Base-by-base conservation (phyloP, 2,113 vertebrate species). In the Podiceps cristatus region DNA sequence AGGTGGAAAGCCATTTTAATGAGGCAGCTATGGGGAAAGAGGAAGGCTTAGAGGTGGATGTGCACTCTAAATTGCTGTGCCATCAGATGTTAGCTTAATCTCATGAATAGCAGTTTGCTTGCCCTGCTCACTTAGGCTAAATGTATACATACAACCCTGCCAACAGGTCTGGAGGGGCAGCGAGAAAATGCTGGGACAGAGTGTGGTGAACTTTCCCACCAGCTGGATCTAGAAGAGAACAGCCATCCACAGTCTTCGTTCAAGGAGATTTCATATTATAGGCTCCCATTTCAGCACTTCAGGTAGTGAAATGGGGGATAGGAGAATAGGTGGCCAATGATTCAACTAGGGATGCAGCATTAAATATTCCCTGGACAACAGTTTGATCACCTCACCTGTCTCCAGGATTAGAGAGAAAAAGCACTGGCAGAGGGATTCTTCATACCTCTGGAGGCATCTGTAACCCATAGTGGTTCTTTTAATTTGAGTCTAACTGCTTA, bases 231-330 rank as follows among this genome's bases (percentile, higher is more conserved):
- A 52, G 45, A 78, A 77, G 12, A 77, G n/a, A 84, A 75, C 12
- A 80, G 53, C 18, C 5, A 2, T 28, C 42, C 68, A 42, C 23
- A 86, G 44, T 9, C 29, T 89, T 63, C 0, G 0, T 44, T 62
- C 17, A 12, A 80, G 55, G 47, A 69, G 42, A 86, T 16, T 80
- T 84, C 0, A 0, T 71, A 18, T 27, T 44, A 47, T 0, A 60
- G 67, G 19, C 47, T 91, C 27, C 50, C 17, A 44, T 68, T 80
- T 95, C 75, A 90, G 45, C 71, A 78, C 2, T 78, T 64, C 76
- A 59, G 9, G 20, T 76, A 49, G 69, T 8, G 10, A 60, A 80
- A 35, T 11, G 6, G 13, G 16, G 29, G 18, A 60, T 3, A 62
- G 45, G n/a, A 80, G 24, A 89, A 75, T 22, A 67, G 23, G 33